Conservation (phyloP, 1,140 invertebrate genomes). For the Bemisia tabaci region DNA sequence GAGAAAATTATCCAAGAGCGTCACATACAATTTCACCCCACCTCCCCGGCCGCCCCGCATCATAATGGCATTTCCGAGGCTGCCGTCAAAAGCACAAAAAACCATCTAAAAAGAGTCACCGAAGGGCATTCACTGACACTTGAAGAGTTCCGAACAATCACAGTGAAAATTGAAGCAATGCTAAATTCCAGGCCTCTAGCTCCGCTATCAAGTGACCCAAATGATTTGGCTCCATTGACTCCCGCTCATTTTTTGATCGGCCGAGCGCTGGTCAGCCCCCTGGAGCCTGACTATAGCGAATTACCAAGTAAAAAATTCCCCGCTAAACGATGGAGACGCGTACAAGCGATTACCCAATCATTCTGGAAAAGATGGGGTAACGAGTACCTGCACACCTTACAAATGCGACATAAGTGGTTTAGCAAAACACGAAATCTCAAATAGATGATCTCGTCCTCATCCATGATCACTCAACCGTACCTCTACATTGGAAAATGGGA, state of each 20-base stretch:
- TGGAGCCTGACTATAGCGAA: background rate
- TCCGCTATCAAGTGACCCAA: constrained; percentile 20
- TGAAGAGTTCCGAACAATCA: constrained; percentile 18
- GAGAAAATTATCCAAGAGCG: too few species aligned
- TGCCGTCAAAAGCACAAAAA: constrained; percentile 30
- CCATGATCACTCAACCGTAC: constrained; percentile 2
- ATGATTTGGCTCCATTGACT: constrained; percentile 18
- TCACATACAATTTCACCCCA: background rate
- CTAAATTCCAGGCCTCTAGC: constrained; percentile 21
- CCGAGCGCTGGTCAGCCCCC: too few species aligned
- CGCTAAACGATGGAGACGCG: background rate
- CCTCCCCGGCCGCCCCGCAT: constrained; percentile 28
- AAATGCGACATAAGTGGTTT: constrained; percentile 11
- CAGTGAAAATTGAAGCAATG: constrained; percentile 20
- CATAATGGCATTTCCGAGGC: constrained; percentile 34
- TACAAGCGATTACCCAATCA: background rate
- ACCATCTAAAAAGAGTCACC: constrained; percentile 24
- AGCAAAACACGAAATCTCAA: background rate
- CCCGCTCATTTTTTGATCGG: constrained; percentile 24
- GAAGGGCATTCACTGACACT: constrained; percentile 17
- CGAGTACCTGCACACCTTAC: constrained; percentile 10
- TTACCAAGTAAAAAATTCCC: background rate
- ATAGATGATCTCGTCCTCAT: constrained; percentile 2
- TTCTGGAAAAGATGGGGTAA: constrained; percentile 12
- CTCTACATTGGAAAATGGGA: constrained; percentile 20